These are phyloP conservation scores for Phrynocephalus guinanensis DNA, from an alignment of 2,797 vertebrate species.

Conservation along the genomic window DNA sequence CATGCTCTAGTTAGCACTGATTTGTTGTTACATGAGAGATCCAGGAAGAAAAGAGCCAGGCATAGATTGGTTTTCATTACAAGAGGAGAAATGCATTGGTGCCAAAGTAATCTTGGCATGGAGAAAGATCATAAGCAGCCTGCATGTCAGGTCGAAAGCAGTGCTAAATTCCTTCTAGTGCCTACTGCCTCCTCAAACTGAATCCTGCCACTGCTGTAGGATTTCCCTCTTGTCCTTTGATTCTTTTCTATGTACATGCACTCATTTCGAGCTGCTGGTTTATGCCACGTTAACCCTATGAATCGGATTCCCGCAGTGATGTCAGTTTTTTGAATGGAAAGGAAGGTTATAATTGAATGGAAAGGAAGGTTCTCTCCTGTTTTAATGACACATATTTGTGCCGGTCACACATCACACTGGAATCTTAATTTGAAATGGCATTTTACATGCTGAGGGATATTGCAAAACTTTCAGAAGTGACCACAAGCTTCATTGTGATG, in stretches of 20 bases:
- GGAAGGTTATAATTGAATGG: not conserved
- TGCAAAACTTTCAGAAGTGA: conserved; percentile 33
- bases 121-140: conserved; percentile 63
- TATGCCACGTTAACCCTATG: conserved; percentile 27
- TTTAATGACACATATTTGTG: conserved; percentile 17
- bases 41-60: conserved; percentile 40
- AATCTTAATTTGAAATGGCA: conserved; percentile 20
- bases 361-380: accelerated
- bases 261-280: conserved; percentile 17
- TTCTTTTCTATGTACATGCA: conserved; percentile 25
- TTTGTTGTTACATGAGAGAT: conserved; percentile 38
- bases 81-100: conserved; percentile 43
- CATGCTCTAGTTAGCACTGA: conserved; percentile 37
- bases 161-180: conserved; percentile 33
- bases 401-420: not conserved
- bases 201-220: conserved; percentile 33
- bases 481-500: conserved; percentile 20
- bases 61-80: conserved; percentile 63
- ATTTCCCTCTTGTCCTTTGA: not conserved
- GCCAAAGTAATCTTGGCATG: conserved; percentile 60
- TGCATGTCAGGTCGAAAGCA: conserved; percentile 50
- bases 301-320: conserved; percentile 21
- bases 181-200: conserved; percentile 12
- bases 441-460: conserved; percentile 31
- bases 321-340: not conserved